A percentile compares a stretch with the other conserved stretches of the same genome.
Evolutionary conservation across 2,797 vertebrate species (phyloP).

Genomic region (Darevskia nairensis): DNA sequence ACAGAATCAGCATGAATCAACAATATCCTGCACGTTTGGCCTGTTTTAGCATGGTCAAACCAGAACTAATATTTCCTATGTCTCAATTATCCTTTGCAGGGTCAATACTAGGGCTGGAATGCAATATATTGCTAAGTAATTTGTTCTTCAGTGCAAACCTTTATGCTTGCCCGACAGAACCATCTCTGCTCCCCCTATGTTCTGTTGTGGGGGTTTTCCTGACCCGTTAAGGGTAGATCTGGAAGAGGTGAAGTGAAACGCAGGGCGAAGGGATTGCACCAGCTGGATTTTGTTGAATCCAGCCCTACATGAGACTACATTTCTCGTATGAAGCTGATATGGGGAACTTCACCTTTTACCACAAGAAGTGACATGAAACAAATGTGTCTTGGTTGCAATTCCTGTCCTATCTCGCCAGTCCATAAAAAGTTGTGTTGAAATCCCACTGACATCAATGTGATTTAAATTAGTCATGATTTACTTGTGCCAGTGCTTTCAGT

Average conservation of each 20-base stretch:
- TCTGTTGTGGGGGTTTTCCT: too few relatives aligned
- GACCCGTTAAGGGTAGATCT: too few relatives aligned
- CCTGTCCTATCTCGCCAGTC: not conserved
- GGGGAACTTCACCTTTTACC: too few relatives aligned
- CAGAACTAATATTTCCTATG: not conserved
- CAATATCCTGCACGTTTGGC: not conserved
- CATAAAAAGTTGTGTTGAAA: not conserved
- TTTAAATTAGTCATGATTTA: not conserved
- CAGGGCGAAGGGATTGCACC: too few relatives aligned
- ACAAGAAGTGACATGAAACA: not conserved
- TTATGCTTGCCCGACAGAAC: too few relatives aligned
- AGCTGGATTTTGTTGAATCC: too few relatives aligned
- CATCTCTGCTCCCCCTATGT: too few relatives aligned
- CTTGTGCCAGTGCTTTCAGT: not conserved
- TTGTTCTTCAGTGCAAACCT: too few relatives aligned
- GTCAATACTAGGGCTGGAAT: not conserved
- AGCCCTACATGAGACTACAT: not conserved
- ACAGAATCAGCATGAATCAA: not conserved
- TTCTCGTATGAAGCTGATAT: not conserved
- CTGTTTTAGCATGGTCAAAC: not conserved
- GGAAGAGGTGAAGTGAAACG: too few relatives aligned
- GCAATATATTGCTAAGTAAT: too few relatives aligned
- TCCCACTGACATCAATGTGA: not conserved
- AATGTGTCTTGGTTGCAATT: not conserved
- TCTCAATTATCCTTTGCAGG: not conserved